Base-by-base conservation (phyloP, 2,113 vertebrate species). In the Chascanopsetta lugubris region DNA sequence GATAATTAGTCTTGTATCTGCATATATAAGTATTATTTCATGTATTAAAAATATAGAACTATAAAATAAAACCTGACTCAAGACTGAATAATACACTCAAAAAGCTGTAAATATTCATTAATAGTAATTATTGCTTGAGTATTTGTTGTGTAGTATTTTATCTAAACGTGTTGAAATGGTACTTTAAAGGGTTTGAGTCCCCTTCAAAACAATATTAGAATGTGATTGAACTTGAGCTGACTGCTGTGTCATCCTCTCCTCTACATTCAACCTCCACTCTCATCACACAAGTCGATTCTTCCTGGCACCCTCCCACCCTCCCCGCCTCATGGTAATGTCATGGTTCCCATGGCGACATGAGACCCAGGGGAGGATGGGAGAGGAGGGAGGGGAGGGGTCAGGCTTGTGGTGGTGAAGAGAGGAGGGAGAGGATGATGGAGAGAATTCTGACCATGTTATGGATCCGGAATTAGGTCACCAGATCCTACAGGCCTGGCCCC, bases 381-480 rank as follows among this genome's bases (percentile, higher is more conserved):
- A 50, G 63, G 50, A 9, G n/a, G 21, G 36, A 29, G 22, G 21
- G 25, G 25, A 56, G 32, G 55, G 62, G 29, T 40, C 62, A 22
- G 58, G 55, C 43, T 6, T 49, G 27, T 30, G 50, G 38, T 1
- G 12, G 50, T 49, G 40, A 26, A 58, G 29, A 38, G 77, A 15
- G 56, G 72, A 70, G 25, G 32, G 15, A 8, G 78, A n/a, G 53
- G 73, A 72, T 22, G 55, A 18, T 27, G 65, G 60, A 49, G 40
- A 53, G 15, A 60, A 73, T 80, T 78, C 21, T 66, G 61, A 69
- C 65, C 68, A 75, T 1, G 70, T 72, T 83, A 83, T 67, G 56
- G 62, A 74, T 72, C 45, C 61, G 65, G 61, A 90, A 84, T 73
- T 82, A 79, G 85, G 86, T 85, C 87, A 85, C 1, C 38, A 43